Conservation (phyloP, 2,113 vertebrate genomes). For the Ibidorhyncha struthersii region DNA sequence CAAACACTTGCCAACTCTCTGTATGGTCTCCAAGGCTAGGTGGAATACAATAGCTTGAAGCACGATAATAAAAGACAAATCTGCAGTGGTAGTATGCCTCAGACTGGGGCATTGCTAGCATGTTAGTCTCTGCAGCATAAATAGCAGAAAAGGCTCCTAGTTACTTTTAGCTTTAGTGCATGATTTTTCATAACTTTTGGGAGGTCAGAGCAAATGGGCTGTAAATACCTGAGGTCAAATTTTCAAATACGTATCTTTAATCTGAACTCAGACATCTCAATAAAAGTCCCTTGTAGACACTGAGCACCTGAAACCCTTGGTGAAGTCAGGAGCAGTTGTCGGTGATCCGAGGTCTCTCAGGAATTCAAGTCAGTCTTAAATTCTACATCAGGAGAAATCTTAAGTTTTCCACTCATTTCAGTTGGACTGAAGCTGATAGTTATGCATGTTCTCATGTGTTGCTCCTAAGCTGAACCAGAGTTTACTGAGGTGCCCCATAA, state of each 20-base stretch:
- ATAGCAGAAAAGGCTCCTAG: neutral
- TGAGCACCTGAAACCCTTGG: neutral
- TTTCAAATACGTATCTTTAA: neutral
- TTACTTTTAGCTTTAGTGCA: neutral
- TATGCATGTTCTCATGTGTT: neutral
- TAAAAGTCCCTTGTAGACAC: neutral
- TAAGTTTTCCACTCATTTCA: neutral
- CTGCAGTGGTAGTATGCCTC: neutral
- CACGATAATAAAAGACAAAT: neutral
- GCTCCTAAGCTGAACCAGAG: neutral
- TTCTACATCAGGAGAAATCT: neutral
- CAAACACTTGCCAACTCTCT: neutral
- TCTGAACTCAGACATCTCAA: neutral
- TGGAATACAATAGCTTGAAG: neutral
- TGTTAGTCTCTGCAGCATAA: neutral
- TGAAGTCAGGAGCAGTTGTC: neutral
- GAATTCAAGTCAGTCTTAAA: neutral
- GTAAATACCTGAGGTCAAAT: neutral
- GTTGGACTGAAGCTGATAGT: neutral
- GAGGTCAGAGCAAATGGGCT: neutral
- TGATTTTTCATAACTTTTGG: neutral
- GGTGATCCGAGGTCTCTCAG: neutral
- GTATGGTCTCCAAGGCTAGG: neutral
- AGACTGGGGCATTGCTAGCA: neutral
- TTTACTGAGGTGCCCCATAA: neutral